phyloP scores from a whole-genome alignment of 2,888 invertebrate genomes.

The Hyposoter dolosus region DNA sequence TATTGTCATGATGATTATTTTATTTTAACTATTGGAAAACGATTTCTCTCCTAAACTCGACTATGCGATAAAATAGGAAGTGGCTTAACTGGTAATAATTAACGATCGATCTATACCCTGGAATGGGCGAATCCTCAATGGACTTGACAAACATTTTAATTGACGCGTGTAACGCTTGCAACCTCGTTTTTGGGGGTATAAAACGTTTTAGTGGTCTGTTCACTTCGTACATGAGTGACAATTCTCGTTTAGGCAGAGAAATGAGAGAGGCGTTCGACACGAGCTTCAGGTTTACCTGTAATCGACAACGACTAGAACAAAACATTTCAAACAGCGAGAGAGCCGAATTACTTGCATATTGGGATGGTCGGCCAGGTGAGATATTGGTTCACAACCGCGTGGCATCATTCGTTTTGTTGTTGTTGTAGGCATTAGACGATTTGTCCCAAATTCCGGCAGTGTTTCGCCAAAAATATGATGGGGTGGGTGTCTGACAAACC shows the following conservation, averaged over 20 bases:
- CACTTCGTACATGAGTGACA: slow-evolving; percentile 59
- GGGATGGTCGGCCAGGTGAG: not conserved
- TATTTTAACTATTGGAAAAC: not conserved
- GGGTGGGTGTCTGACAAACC: not conserved
- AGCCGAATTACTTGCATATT: not conserved
- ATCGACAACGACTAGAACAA: slow-evolving; percentile 16
- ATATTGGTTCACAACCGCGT: not conserved
- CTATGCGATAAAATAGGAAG: slow-evolving; percentile 20
- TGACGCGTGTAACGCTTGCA: slow-evolving; percentile 34
- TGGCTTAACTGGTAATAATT: slow-evolving; percentile 34
- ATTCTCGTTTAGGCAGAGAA: slow-evolving; percentile 58
- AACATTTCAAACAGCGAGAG: not conserved
- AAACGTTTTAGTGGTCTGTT: slow-evolving; percentile 57
- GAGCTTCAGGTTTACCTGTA: slow-evolving; percentile 2
- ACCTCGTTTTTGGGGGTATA: not conserved
- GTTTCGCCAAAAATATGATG: not conserved
- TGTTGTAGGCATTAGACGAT: not conserved
- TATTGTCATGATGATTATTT: not conserved
- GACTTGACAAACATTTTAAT: slow-evolving; percentile 66
- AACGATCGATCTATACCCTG: slow-evolving; percentile 48
- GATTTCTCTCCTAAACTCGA: not conserved
- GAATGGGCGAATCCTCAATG: not conserved
- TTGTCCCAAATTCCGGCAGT: not conserved
- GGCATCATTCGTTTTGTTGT: not conserved
- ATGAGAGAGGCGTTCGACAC: slow-evolving; percentile 6